Base-by-base conservation (phyloP, 2,888 invertebrate genomes). In the Habroteleia sp. region DNA sequence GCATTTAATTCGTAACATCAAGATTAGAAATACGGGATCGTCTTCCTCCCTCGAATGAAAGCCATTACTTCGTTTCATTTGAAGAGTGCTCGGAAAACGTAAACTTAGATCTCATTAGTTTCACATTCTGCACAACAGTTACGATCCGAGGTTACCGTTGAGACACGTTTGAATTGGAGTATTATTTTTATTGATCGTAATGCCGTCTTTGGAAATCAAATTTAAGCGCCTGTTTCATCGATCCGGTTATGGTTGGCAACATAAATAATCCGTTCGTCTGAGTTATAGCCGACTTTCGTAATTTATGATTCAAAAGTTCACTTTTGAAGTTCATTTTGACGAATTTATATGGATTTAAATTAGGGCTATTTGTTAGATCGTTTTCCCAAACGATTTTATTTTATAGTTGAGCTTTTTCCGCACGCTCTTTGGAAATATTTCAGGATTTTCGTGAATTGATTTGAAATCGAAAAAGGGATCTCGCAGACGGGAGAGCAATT, bases 51-150 rank as follows among this genome's bases (percentile, higher is more conserved):
- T 50, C 71, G 52, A 63, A 68, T 60, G 68, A 76, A 71, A 76
- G 62, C 73, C 54, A 65, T 75, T 75, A 76, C 73, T 76, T 69
- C 58, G 69, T 73, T 73, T 66, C 66, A 60, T 62, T 68, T 72
- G 54, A 50, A 72, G 73, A 52, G 63, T 73, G 68, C 65, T 69
- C 48, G 63, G 42, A 58, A 75, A 71, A 68, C 58, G 54, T 76
- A 76, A 79, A 79, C 78, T 79, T 74, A 78, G 76, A 74, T 72
- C 78, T 76, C 79, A 79, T 80, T 78, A 79, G 79, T 80, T 79
- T 81, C 79, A 79, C 79, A 79, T 79, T 78, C 65, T 72, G 50
- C 58, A 54, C 48, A 58, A 63, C 39, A 48, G 37, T 56, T 54
- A 65, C 39, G 46, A 56, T 63, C 48, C 11, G 58, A 48, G 68